Conservation (phyloP, 2,888 invertebrate species). For the Galeopsomyia nigrocyanea region DNA sequence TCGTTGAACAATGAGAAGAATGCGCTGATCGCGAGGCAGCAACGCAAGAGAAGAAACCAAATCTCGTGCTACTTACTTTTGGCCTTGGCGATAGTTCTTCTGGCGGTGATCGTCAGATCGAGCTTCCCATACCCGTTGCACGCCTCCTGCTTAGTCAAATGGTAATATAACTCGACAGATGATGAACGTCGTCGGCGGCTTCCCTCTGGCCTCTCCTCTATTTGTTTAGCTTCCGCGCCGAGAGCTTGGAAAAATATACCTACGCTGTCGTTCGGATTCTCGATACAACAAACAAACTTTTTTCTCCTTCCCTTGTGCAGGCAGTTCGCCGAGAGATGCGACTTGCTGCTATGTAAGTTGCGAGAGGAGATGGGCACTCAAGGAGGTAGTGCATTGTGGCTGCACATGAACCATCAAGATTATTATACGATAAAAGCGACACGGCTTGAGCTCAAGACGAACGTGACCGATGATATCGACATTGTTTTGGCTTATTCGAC, state of each 20-base stretch:
- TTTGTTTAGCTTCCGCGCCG: conserved; percentile 26
- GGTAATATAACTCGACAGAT: conserved; percentile 49
- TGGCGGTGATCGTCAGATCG: conserved; percentile 14
- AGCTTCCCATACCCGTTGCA: conserved; percentile 58
- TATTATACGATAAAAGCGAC: conserved; percentile 29
- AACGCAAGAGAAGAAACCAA: neutral
- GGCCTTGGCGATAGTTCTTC: neutral
- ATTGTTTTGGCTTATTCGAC: conserved; percentile 13
- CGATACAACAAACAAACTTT: too few relatives aligned
- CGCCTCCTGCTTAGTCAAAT: conserved; percentile 58
- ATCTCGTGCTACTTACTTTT: neutral
- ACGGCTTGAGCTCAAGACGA: neutral
- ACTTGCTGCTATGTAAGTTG: too few relatives aligned
- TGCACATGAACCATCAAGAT: conserved; percentile 18
- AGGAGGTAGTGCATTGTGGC: too few relatives aligned
- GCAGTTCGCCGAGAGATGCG: too few relatives aligned
- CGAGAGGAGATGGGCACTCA: too few relatives aligned
- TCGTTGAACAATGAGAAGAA: too few relatives aligned
- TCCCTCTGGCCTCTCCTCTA: neutral
- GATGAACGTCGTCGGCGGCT: neutral
- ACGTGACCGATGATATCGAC: conserved; percentile 26
- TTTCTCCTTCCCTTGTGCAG: too few relatives aligned
- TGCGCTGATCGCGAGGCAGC: neutral
- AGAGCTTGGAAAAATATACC: conserved; percentile 48
- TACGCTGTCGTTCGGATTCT: conserved; percentile 11